phyloP scores from a whole-genome alignment of 2,113 vertebrate genomes.

The zebrafish (Danio rerio) region GRCz12tu NC_133199.1:26577501-26578000 shows the following conservation, averaged over 20 bases:
- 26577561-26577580: constrained; percentile 53
- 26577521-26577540: constrained; percentile 55
- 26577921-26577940: no score
- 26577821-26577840: no score
- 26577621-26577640: constrained; percentile 47
- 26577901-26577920: no score
- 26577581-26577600: constrained; percentile 46
- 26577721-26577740: constrained; percentile 10
- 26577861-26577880: no score
- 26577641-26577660: constrained; percentile 36
- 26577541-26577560: constrained; percentile 36
- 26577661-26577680: constrained; percentile 54
- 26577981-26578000: no score
- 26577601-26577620: constrained; percentile 53
- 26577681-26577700: constrained; percentile 33
- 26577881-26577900: no score
- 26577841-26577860: no score
- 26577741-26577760: constrained; percentile 6
- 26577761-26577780: neutral
- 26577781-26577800: neutral
- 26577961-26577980: no score
- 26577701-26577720: constrained; percentile 32
- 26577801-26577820: neutral
- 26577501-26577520: constrained; percentile 2
- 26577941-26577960: no score